These are phyloP conservation scores for Aphelenchoides bicaudatus DNA, from an alignment of 2,888 invertebrate genomes.

Conservation along the genomic window DNA sequence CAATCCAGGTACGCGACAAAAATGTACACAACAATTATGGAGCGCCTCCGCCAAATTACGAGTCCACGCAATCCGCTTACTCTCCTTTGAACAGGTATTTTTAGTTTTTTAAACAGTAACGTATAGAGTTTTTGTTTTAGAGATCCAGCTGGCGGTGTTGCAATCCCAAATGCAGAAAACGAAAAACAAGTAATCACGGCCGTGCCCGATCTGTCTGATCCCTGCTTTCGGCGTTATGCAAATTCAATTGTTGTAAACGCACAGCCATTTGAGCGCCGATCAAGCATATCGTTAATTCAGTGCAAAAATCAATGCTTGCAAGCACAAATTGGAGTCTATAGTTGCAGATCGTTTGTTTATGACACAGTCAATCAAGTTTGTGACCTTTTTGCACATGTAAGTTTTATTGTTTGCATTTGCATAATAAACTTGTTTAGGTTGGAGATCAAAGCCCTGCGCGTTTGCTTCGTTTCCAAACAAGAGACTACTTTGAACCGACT, in stretches of 20 bases:
- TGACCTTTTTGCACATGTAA: slow-evolving; percentile 60
- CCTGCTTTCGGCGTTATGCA: slow-evolving; percentile 58
- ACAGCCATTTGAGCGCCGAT: slow-evolving; percentile 60
- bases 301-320: slow-evolving; percentile 56
- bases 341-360: slow-evolving; percentile 59
- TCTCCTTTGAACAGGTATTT: background rate
- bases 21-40: background rate
- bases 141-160: slow-evolving; percentile 19
- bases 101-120: background rate
- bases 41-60: background rate
- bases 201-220: slow-evolving; percentile 56
- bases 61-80: background rate
- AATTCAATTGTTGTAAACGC: slow-evolving; percentile 59
- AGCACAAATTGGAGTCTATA: slow-evolving; percentile 54
- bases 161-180: slow-evolving; percentile 9
- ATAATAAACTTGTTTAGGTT: too few species aligned
- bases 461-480: slow-evolving; percentile 55
- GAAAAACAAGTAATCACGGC: slow-evolving; percentile 44
- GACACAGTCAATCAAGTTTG: slow-evolving; percentile 60
- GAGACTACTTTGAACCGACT: slow-evolving; percentile 59
- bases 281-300: slow-evolving; percentile 42
- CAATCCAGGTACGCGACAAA: slow-evolving; percentile 2
- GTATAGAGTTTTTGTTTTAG: slow-evolving; percentile 9
- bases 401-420: too few species aligned
- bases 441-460: slow-evolving; percentile 22